Conservation (phyloP, 2,113 vertebrate species). For the Chelonoidis abingdonii region DNA sequence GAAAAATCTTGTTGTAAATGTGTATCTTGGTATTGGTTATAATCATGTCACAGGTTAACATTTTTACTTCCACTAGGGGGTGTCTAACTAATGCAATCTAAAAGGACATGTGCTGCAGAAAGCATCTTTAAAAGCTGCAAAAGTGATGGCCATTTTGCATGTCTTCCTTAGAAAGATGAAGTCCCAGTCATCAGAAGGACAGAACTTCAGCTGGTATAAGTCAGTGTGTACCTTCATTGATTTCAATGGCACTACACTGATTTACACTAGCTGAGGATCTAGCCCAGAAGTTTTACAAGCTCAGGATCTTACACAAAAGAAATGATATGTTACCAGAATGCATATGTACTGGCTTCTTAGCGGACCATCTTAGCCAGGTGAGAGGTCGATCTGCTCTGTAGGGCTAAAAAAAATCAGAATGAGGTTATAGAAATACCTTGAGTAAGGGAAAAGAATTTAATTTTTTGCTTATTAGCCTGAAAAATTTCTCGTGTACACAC, state of each 20-base stretch:
- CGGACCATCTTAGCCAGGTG: background rate
- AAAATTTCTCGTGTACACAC: background rate
- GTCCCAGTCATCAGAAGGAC: background rate
- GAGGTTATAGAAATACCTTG: background rate
- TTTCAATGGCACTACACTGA: background rate
- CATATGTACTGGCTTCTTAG: background rate
- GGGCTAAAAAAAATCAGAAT: background rate
- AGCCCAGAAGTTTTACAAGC: background rate
- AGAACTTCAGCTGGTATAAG: background rate
- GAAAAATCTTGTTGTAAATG: background rate
- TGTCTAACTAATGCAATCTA: background rate
- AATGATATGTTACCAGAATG: background rate
- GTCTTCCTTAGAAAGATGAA: background rate
- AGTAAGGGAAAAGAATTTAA: background rate
- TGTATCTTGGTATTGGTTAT: fast-evolving
- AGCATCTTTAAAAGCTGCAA: background rate
- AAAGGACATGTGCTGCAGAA: background rate
- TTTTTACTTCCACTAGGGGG: fast-evolving
- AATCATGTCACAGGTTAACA: fast-evolving
- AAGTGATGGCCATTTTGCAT: background rate
- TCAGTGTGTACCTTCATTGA: background rate
- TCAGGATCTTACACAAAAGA: background rate
- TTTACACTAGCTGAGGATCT: background rate
- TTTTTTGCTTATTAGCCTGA: background rate
- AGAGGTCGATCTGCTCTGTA: background rate